phyloP scores from a whole-genome alignment of 2,797 vertebrate genomes.

The Cebuella pygmaea region DNA sequence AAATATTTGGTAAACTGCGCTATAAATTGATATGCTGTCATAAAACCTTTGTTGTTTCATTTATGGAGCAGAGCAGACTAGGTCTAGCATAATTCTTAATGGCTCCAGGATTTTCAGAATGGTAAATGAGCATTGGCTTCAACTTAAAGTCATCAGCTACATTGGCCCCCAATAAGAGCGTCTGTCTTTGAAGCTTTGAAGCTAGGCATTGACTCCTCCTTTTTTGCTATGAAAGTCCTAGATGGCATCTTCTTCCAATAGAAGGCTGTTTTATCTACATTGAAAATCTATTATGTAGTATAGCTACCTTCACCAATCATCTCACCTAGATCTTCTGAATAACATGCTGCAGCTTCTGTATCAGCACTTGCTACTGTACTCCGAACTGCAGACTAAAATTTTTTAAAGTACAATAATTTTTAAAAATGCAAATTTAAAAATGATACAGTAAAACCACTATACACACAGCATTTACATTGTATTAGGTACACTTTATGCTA shows the following conservation, averaged over 20 bases:
- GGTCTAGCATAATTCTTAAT: not conserved
- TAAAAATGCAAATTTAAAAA: not conserved
- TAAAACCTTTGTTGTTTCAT: not conserved
- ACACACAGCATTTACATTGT: not conserved
- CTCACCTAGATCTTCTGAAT: not conserved
- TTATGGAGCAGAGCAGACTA: not conserved
- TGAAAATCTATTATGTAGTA: not conserved
- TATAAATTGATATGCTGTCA: not conserved
- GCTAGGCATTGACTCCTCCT: not conserved
- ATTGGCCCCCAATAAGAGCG: not conserved
- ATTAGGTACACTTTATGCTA: not conserved
- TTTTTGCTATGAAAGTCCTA: not conserved
- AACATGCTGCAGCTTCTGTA: not conserved
- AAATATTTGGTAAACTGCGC: not conserved
- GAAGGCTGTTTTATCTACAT: not conserved
- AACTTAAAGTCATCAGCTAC: not conserved
- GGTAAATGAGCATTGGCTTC: not conserved
- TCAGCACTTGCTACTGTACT: not conserved
- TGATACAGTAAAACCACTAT: not conserved
- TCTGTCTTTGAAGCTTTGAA: not conserved
- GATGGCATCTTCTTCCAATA: not conserved
- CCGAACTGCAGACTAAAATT: not conserved
- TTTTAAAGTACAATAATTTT: not conserved
- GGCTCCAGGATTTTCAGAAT: not conserved
- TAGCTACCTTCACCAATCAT: not conserved